phyloP scores from a whole-genome alignment of 2,113 vertebrate genomes.

The Todiramphus chloris region DNA sequence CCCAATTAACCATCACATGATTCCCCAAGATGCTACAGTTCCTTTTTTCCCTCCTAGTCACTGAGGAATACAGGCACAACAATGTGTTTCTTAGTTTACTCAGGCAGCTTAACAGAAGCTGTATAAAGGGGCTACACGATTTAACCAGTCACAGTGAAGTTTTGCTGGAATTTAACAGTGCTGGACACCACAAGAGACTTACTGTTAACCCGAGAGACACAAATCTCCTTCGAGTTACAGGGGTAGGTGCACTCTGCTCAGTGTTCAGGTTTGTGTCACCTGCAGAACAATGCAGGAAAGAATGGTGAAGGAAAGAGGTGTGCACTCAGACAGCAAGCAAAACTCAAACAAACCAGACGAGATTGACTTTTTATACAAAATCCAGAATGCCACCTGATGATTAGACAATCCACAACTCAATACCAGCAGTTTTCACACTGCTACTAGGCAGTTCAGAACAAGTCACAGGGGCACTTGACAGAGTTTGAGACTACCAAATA shows the following conservation, averaged over 20 bases:
- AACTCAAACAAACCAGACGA: background rate
- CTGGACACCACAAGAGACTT: background rate
- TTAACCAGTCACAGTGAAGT: background rate
- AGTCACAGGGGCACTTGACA: background rate
- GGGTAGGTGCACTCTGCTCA: slow-evolving; percentile 26
- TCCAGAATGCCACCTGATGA: background rate
- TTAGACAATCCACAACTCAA: background rate
- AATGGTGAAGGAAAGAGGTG: rapidly evolving
- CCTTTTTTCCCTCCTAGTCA: background rate
- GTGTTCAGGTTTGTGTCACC: background rate
- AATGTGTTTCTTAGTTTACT: rapidly evolving
- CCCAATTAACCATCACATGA: rapidly evolving
- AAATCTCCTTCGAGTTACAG: slow-evolving; percentile 40
- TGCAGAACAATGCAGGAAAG: background rate
- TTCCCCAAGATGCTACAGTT: background rate
- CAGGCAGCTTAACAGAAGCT: background rate
- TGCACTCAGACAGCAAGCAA: background rate
- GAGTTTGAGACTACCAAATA: background rate
- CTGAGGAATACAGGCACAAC: background rate
- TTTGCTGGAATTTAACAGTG: background rate
- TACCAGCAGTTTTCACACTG: background rate
- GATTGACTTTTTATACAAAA: background rate
- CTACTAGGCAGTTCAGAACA: background rate
- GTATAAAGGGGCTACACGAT: background rate
- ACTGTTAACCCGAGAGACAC: slow-evolving; percentile 42